These are phyloP conservation scores for Acholoe squamosa DNA, from an alignment of 2,888 invertebrate species.

Conservation along the genomic window DNA sequence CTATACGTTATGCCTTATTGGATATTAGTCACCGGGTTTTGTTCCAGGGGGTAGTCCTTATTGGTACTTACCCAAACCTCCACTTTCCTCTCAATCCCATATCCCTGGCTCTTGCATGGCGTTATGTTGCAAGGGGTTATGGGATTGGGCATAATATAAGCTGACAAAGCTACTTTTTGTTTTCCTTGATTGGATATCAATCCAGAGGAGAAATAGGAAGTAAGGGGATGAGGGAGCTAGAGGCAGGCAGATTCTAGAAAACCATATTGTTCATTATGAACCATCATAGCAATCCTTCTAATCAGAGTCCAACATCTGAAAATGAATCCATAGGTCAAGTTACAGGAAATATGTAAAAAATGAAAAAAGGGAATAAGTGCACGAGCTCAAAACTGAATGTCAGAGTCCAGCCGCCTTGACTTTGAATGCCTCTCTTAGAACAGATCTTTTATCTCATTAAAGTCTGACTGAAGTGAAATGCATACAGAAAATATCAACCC, in stretches of 20 bases:
- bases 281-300: neutral
- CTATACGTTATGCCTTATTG: too few species aligned
- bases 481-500: neutral
- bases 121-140: too few species aligned
- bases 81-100: too few species aligned
- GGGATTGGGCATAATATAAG: too few species aligned
- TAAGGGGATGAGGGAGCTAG: neutral
- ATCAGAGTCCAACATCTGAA: neutral
- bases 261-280: neutral
- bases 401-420: neutral
- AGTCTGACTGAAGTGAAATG: neutral
- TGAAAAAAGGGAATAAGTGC: neutral
- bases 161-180: neutral
- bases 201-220: neutral
- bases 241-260: neutral
- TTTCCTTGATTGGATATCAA: constrained; percentile 7
- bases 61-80: too few species aligned
- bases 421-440: neutral
- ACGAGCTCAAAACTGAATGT: neutral
- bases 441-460: neutral
- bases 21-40: too few species aligned
- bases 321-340: neutral
- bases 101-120: too few species aligned
- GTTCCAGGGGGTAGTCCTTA: too few species aligned
- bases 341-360: neutral